phyloP scores from a whole-genome alignment of 2,797 vertebrate species.

The Thamnophis elegans region DNA sequence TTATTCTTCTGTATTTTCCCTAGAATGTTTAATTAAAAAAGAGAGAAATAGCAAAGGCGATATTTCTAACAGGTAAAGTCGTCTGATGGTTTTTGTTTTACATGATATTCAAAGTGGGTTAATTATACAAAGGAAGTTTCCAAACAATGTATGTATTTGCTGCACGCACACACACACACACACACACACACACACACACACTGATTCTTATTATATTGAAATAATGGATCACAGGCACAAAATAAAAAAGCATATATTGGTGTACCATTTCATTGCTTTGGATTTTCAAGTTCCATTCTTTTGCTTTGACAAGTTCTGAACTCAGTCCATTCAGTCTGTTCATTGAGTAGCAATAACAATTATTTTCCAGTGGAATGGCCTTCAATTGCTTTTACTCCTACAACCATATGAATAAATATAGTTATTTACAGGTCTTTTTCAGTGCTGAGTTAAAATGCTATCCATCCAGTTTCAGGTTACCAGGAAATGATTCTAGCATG shows the following conservation, averaged over 20 bases:
- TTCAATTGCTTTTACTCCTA: background rate
- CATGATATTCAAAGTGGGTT: background rate
- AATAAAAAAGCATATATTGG: background rate
- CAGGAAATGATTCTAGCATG: background rate
- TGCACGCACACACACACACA: background rate
- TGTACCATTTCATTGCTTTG: background rate
- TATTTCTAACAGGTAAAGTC: constrained; percentile 55
- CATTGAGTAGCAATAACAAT: background rate
- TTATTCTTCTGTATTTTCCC: background rate
- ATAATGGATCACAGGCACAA: background rate
- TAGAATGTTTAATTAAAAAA: background rate
- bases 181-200: too few relatives aligned
- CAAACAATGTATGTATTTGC: background rate
- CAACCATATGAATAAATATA: background rate
- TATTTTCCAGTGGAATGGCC: background rate
- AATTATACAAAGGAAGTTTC: background rate
- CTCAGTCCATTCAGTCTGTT: background rate
- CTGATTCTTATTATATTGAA: background rate
- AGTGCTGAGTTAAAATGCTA: background rate
- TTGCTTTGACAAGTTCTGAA: background rate
- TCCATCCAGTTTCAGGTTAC: background rate
- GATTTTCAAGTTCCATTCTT: background rate
- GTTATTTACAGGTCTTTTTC: background rate
- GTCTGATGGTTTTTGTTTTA: constrained; percentile 43
- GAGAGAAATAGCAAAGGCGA: constrained; percentile 60